Evolutionary conservation across 2,113 vertebrate genomes (phyloP).

Genomic region (Stigmatopora nigra): DNA sequence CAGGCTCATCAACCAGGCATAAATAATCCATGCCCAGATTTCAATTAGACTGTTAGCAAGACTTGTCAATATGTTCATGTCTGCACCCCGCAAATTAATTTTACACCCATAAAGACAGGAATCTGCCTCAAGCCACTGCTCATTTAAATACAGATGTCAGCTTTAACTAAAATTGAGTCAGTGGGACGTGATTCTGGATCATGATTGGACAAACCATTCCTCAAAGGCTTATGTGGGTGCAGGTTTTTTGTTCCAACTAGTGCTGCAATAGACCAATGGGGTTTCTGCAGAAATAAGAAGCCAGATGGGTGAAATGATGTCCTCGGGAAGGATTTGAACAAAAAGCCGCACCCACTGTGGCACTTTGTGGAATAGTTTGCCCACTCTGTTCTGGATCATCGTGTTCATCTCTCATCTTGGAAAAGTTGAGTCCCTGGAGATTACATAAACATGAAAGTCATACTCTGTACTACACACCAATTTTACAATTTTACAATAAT

Average conservation of each 20-base stretch:
- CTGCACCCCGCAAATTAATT: slow-evolving; percentile 39
- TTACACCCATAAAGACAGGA: slow-evolving; percentile 38
- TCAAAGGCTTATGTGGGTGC: too few relatives aligned
- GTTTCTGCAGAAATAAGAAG: too few relatives aligned
- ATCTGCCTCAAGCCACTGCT: slow-evolving; percentile 35
- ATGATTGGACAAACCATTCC: background rate
- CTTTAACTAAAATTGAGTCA: slow-evolving; percentile 47
- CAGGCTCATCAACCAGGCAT: slow-evolving; percentile 54
- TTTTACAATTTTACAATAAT: too few relatives aligned
- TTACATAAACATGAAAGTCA: background rate
- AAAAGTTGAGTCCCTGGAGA: background rate
- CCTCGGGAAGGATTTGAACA: too few relatives aligned
- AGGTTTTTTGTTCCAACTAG: too few relatives aligned
- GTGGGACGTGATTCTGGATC: slow-evolving; percentile 21
- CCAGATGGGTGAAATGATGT: too few relatives aligned
- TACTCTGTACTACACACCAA: too few relatives aligned
- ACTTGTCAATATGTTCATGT: slow-evolving; percentile 41
- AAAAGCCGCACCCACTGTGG: too few relatives aligned
- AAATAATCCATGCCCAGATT: slow-evolving; percentile 61
- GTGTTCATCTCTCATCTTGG: background rate
- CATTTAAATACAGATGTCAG: slow-evolving; percentile 52
- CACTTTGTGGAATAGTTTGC: too few relatives aligned
- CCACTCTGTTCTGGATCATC: too few relatives aligned
- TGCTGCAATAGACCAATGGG: too few relatives aligned
- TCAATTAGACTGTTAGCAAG: slow-evolving; percentile 53